A percentile compares a stretch with the other conserved stretches of the same genome.
phyloP scores from a whole-genome alignment of 2,113 vertebrate genomes.

The Camelus dromedarius region DNA sequence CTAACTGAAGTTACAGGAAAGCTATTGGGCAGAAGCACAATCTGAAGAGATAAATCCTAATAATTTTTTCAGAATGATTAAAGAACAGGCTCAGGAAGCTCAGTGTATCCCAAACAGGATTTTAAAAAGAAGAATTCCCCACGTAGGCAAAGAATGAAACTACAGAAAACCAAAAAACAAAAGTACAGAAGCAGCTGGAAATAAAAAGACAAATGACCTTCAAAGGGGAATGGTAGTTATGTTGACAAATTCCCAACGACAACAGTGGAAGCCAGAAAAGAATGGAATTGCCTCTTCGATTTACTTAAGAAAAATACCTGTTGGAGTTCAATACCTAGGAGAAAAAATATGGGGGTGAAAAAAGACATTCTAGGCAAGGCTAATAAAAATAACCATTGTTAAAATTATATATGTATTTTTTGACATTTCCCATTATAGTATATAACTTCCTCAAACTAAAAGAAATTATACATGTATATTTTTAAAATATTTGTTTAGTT shows the following conservation, averaged over 20 bases:
- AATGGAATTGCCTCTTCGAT: not conserved
- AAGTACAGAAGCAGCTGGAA: not conserved
- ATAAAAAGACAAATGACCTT: not conserved
- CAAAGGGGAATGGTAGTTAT: not conserved
- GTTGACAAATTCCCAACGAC: not conserved
- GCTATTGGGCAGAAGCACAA: not conserved
- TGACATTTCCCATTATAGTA: not conserved
- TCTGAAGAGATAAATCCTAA: not conserved
- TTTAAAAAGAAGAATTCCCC: not conserved
- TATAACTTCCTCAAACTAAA: not conserved
- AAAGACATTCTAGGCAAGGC: not conserved
- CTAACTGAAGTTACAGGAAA: slow-evolving; percentile 6
- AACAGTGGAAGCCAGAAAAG: not conserved
- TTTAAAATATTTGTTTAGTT: not conserved
- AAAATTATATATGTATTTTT: not conserved
- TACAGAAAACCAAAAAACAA: not conserved
- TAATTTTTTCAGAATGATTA: slow-evolving; percentile 5
- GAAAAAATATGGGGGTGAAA: not conserved
- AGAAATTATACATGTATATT: not conserved
- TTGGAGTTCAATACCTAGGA: not conserved
- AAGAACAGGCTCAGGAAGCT: slow-evolving; percentile 4
- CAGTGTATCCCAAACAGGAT: not conserved
- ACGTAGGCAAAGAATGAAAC: not conserved
- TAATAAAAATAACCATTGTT: not conserved
- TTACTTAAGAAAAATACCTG: not conserved